phyloP scores from a whole-genome alignment of 2,888 invertebrate species.

The Criorhina ranunculi region DNA sequence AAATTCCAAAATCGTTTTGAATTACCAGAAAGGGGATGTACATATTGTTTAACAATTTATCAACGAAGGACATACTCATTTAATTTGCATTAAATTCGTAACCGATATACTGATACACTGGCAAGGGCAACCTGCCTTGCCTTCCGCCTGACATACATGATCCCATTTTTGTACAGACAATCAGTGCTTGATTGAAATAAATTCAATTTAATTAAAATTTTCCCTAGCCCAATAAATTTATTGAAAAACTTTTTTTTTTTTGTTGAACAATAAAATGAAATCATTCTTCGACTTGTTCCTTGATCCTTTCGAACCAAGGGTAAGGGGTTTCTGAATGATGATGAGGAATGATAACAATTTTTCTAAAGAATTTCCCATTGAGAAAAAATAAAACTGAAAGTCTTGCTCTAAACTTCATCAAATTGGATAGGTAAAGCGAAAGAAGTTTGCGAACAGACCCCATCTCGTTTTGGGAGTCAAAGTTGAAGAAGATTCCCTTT shows the following conservation, averaged over 20 bases:
- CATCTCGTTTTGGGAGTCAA: neutral
- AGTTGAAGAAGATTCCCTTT: neutral
- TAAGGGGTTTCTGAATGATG: neutral
- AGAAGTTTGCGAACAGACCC: conserved; percentile 9
- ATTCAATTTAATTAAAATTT: conserved; percentile 37
- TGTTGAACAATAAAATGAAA: neutral
- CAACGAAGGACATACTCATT: neutral
- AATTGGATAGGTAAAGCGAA: neutral
- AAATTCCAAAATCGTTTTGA: conserved; percentile 42
- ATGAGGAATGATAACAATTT: conserved; percentile 49
- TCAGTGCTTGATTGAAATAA: conserved; percentile 39
- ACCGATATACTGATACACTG: neutral
- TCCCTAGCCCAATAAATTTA: conserved; percentile 9
- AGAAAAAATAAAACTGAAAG: conserved; percentile 18
- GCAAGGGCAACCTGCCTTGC: too few species aligned
- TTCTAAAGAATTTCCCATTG: conserved; percentile 33
- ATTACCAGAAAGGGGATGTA: conserved; percentile 35
- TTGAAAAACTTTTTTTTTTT: conserved; percentile 35
- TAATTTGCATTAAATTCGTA: conserved; percentile 21
- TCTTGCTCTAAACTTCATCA: conserved; percentile 11
- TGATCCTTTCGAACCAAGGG: conserved; percentile 7
- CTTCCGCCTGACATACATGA: neutral
- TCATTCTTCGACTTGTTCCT: neutral
- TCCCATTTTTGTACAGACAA: conserved; percentile 1
- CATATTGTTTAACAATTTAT: conserved; percentile 16